phyloP scores from a whole-genome alignment of 2,113 vertebrate species.

The human region GRCh38 chr16:64429001-64429500 shows the following conservation, averaged over 20 bases:
- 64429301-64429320: background rate
- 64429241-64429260: background rate
- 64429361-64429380: background rate
- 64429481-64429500: background rate
- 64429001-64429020: background rate
- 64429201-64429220: background rate
- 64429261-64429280: background rate
- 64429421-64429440: background rate
- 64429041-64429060: background rate
- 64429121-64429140: accelerated
- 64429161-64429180: background rate
- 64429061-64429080: background rate
- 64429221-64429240: background rate
- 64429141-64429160: background rate
- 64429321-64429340: background rate
- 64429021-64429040: background rate
- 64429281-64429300: background rate
- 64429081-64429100: background rate
- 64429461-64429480: background rate
- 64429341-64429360: background rate
- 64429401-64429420: background rate
- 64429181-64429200: background rate
- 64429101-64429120: background rate
- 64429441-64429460: background rate
- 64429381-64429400: background rate